A percentile compares a stretch with the other conserved stretches of the same genome.
These are phyloP conservation scores for Ceyx melanurus DNA, from an alignment of 2,113 vertebrate species.

Conservation along the genomic window DNA sequence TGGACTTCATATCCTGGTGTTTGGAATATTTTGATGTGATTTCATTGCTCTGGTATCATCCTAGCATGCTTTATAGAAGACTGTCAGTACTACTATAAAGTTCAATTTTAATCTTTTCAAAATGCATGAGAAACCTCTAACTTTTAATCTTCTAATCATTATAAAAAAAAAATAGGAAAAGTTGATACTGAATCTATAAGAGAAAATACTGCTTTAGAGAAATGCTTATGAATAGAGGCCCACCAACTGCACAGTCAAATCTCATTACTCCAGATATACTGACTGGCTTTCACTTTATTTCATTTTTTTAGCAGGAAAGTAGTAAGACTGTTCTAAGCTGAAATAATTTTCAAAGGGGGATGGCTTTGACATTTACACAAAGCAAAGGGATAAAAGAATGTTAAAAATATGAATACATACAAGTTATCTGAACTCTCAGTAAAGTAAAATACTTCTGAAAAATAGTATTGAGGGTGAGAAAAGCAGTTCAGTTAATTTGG, in stretches of 20 bases:
- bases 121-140: neutral
- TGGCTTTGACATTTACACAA: constrained; percentile 42
- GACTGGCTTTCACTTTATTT: neutral
- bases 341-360: constrained; percentile 5
- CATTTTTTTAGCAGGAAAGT: neutral
- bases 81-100: neutral
- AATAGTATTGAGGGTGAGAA: neutral
- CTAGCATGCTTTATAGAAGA: neutral
- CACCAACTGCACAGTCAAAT: neutral
- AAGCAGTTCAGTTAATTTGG: neutral
- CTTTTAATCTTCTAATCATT: neutral
- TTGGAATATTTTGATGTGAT: neutral
- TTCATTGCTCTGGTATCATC: neutral
- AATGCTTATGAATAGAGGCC: neutral
- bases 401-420: neutral
- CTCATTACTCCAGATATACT: neutral
- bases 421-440: neutral
- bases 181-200: neutral
- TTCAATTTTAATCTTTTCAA: neutral
- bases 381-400: constrained; percentile 14
- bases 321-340: neutral
- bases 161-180: neutral
- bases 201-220: neutral
- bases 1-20: neutral
- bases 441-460: neutral